A percentile compares a stretch with the other conserved stretches of the same genome.
Evolutionary conservation across 2,113 vertebrate species (phyloP).

Genomic region (Pollimyrus isidori): DNA sequence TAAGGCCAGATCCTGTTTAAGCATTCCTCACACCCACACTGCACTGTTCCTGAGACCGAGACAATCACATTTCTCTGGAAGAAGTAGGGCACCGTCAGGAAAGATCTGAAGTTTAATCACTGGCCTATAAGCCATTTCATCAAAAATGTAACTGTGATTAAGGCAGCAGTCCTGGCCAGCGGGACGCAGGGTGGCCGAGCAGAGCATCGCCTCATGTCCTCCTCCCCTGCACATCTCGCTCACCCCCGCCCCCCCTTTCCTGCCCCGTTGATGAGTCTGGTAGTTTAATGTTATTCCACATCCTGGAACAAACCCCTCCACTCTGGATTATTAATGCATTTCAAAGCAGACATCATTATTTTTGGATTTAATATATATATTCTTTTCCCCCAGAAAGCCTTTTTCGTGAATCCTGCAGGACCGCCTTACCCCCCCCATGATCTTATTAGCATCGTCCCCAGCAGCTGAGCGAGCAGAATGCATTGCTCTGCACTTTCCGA

Average conservation of each 20-base stretch:
- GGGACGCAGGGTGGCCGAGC: background rate
- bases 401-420: constrained; percentile 82
- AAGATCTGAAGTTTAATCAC: constrained; percentile 20
- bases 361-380: constrained; percentile 71
- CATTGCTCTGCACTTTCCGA: constrained; percentile 91
- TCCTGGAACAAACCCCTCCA: constrained; percentile 55
- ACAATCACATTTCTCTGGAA: constrained; percentile 22
- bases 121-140: constrained; percentile 18
- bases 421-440: constrained; percentile 71
- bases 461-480: constrained; percentile 78
- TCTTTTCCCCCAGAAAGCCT: constrained; percentile 65
- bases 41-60: constrained; percentile 14
- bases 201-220: constrained; percentile 31
- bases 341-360: constrained; percentile 80
- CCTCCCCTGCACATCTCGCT: constrained; percentile 55
- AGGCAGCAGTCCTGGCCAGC: constrained; percentile 30
- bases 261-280: constrained; percentile 42
- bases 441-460: constrained; percentile 87
- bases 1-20: background rate
- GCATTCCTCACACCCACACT: constrained; percentile 12
- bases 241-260: constrained; percentile 34
- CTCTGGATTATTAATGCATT: constrained; percentile 87
- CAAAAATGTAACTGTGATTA: constrained; percentile 40
- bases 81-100: constrained; percentile 13
- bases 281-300: constrained; percentile 53